Conservation (phyloP, 2,797 vertebrate genomes). For the Hyperoplus lanceolatus region DNA sequence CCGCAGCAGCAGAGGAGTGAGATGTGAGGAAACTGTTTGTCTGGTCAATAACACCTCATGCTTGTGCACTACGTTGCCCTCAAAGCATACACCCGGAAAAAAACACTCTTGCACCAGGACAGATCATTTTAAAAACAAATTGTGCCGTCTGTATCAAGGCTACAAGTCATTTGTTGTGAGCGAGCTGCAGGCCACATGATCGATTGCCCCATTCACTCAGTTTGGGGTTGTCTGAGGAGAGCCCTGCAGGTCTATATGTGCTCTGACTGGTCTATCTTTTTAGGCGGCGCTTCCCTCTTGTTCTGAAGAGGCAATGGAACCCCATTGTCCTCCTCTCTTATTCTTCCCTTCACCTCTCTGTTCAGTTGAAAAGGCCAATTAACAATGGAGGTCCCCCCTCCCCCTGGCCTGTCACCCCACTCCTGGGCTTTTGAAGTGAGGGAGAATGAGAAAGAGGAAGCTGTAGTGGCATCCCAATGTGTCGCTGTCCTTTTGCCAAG, state of each 20-base stretch:
- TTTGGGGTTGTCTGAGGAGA: slow-evolving; percentile 68
- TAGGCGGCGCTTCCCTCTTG: slow-evolving; percentile 68
- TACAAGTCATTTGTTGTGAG: slow-evolving; percentile 52
- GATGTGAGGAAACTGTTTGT: slow-evolving; percentile 78
- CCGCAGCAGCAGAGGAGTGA: slow-evolving; percentile 79
- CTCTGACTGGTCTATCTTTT: slow-evolving; percentile 61
- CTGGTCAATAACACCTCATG: slow-evolving; percentile 75
- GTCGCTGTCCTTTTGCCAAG: slow-evolving; percentile 42
- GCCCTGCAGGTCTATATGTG: slow-evolving; percentile 64
- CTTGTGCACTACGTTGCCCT: slow-evolving; percentile 44
- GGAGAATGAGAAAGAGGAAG: slow-evolving; percentile 69
- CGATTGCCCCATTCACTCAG: slow-evolving; percentile 67
- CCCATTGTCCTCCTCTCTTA: slow-evolving; percentile 88
- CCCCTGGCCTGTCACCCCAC: slow-evolving; percentile 79
- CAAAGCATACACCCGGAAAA: slow-evolving; percentile 18
- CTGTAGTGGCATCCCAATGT: slow-evolving; percentile 55
- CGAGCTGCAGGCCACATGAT: slow-evolving; percentile 61
- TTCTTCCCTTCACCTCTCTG: slow-evolving; percentile 88
- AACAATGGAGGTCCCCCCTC: slow-evolving; percentile 89
- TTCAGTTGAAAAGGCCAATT: slow-evolving; percentile 92
- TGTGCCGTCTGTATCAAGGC: slow-evolving; percentile 35
- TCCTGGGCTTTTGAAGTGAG: slow-evolving; percentile 90
- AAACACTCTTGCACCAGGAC: slow-evolving; percentile 32
- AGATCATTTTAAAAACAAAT: slow-evolving; percentile 10
- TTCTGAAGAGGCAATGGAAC: slow-evolving; percentile 82